Base-by-base conservation (phyloP, 2,797 vertebrate genomes). In the Aeoliscus strigatus region DNA sequence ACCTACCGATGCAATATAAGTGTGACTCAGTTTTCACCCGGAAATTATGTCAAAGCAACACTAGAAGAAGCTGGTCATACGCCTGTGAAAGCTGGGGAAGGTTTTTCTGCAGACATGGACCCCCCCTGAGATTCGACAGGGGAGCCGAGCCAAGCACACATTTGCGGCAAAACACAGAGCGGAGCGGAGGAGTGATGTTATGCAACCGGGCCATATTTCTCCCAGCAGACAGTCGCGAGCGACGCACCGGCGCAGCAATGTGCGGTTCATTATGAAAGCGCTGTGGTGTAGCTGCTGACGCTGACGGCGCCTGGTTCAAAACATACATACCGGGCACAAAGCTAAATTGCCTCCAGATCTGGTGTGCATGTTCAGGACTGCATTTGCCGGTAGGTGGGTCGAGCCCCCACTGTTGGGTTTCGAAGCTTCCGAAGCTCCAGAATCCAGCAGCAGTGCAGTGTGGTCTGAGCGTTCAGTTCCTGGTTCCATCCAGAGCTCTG, bases 401-500 rank as follows among this genome's bases (percentile, higher is more conserved):
- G 28, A 58, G 27, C 39, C 47, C 43, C 30, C 27, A 7, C 30
- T 31, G 29, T 31, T 34, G 48, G 32, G 38, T 32, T 8, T 5
- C 6, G 6, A 5, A 9, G 26, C 5, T 8, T 3, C 5, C 5
- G 10, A 11, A 9, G 31, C 61, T 53, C 45, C 43, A 27, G 43
- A 41, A 53, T 44, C 38, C 45, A 31, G 30, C 13, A 63, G 51
- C 39, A 60, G 56, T 31, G 8, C 45, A 50, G 48, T 62, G 63
- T 44, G 60, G 54, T 79, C 43, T 37, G 16, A 62, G 58, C 6
- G 5, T 65, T 74, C 51, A 63, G 48, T 30, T 43, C 70, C 67
- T 1, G 53, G 46, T 66, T 76, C 62, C 60, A 77, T 58, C 59
- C 58, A 58, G 38, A 46, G 14, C 29, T 79, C 82, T 85, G 82